Evolutionary conservation across 2,113 vertebrate species (phyloP), one percentile per base, ranked within the genome.

Genomic region (Rhizomys pruinosus): DNA sequence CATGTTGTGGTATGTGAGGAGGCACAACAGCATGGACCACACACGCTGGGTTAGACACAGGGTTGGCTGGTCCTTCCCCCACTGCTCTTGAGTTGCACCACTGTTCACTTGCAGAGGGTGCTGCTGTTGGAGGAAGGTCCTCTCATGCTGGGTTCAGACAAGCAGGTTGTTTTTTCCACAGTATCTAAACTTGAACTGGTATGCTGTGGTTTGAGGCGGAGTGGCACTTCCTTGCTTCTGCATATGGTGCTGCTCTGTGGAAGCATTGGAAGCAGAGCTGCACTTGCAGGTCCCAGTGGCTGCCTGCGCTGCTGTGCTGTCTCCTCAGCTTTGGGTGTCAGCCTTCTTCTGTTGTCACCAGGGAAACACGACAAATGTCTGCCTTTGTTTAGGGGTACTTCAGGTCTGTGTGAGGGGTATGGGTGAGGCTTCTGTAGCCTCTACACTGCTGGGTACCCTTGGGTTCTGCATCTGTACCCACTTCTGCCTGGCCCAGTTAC

Each of bases 81-180:
- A 7, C 66, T 23, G 57, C 0, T 47, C 27, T 0, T n/a, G 34
- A 10, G 12, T 25, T 10, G 25, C 19, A 2, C 42, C 3, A 16
- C 19, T 17, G 39, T 29, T 66, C 4, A 9, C 25, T 0, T 3
- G 12, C 42, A 5, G 87, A 52, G 3, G 8, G 32, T 2, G 15
- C 57, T 19, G 5, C 3, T 22, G 55, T 6, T 34, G 9, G 78
- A 0, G 2, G 1, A 25, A 55, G 5, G 52, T 29, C n/a, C 3
- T 4, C 16, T 1, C 6, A 4, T 6, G 69, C 64, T 42, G 59
- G 16, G 23, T 69, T 12, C 1, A 25, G 2, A 7, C 0, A 3
- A 5, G 39, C 37, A 0, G 34, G 3, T 42, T 29, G 5, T 57
- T 79, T 57, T 59, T 42, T 59, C 34, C 29, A 3, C 2, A 27